Base-by-base conservation (phyloP, 1,140 invertebrate species). In the Formica selysi region DNA sequence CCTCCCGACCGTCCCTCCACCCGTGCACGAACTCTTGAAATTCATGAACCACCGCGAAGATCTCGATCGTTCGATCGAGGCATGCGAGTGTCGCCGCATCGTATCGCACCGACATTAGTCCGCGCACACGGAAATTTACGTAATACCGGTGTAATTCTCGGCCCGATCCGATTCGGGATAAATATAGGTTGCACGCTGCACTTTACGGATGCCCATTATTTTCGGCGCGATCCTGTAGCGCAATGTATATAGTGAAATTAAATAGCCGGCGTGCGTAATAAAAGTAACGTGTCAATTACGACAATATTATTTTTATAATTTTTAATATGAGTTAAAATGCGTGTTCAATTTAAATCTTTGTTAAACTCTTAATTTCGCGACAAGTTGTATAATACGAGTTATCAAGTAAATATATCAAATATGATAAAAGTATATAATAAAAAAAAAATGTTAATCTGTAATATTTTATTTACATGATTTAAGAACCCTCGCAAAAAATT, bases 11-110 rank as follows among this genome's bases (percentile, higher is more conserved):
- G 26, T 32, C 19, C 29, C 19, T 44, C 54, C 48, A 41, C 36
- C 19, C 44, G 29, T 83, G 11, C 36, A 59, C 61, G 59, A 51
- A 61, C 68, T 86, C 36, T 79, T 48, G 74, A 89, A 76, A 89
- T 85, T 89, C 86, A 87, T 87, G 85, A 90, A 84, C 73, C 36
- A 41, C 65, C 74, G 48, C 57, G 59, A 57, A 89, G 86, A 90
- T 89, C 79, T 57, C 76, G 64, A 89, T 84, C 84, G 73, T 13
- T 68, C 29, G n/a, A 78, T 65, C 68, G n/a, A 64, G 19, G 48
- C 81, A 59, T 29, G 26, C 64, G 32, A 76, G 13, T 64, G 54
- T 61, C 70, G 44, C 70, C 36, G 38, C 38, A 36, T 36, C 29
- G 78, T 59, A 41, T 86, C 73, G 61, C 71, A 32, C 19, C 80